Evolutionary conservation across 2,797 vertebrate genomes (phyloP), one percentile per base, ranked within the genome.

Genomic region (Peromyscus aztecus): DNA sequence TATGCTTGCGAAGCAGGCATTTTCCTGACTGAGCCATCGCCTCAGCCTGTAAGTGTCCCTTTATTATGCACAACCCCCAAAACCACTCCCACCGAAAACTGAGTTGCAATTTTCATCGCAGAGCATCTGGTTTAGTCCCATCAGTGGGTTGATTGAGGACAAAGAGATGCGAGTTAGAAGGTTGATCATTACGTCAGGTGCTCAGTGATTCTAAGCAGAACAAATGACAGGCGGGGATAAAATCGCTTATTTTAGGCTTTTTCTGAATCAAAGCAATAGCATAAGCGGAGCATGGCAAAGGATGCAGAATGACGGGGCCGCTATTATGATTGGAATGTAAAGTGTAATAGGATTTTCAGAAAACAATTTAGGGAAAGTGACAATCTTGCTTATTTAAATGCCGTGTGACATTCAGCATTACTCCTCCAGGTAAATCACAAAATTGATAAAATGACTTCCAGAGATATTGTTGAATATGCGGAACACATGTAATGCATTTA

Each of bases 301-400:
- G 80, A 49, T 27, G 55, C 65, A 49, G 73, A 96, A 91, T 59
- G 67, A 23, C 6, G 5, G 46, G 88, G 49, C 92, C 0, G 94
- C 94, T 84, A 82, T 96, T 87, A 94, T 73, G 97, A 97, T 31
- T 89, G 97, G 96, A 94, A 88, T 97, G 86, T 31, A 94, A 97
- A 98, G 55, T 83, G 78, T 92, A 98, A 98, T 73, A 97, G 90
- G 95, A 97, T 97, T 93, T 93, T 83, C 69, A 97, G 89, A 97
- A 98, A 98, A 98, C 67, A 65, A 95, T 95, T 97, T 95, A 96
- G 77, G 83, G 55, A 96, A 96, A 96, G 94, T 95, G 97, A 97
- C 98, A 97, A 94, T 94, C 97, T 92, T 84, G 73, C 97, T 98
- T 97, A 97, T 86, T n/a, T 92, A 98, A 97, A 90, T 34, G 49